phyloP scores from a whole-genome alignment of 2,113 vertebrate species.

The Holacanthus passer region DNA sequence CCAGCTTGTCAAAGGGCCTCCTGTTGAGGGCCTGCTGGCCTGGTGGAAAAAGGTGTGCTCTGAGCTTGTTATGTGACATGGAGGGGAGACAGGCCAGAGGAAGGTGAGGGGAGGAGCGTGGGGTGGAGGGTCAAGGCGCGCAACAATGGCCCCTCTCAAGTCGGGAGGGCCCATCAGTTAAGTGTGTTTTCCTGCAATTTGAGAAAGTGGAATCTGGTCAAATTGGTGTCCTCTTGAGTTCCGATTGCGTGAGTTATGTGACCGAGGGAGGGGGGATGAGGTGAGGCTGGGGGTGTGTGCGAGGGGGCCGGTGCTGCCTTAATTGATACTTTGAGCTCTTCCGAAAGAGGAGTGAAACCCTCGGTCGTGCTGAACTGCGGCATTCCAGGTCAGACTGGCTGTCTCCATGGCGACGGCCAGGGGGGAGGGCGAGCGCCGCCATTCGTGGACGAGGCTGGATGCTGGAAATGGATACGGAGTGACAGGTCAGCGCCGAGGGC shows the following conservation, averaged over 20 bases:
- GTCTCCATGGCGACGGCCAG: constrained; percentile 77
- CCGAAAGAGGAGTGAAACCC: constrained; percentile 63
- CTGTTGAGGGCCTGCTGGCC: constrained; percentile 66
- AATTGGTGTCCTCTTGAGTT: constrained; percentile 74
- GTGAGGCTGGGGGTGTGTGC: constrained; percentile 20
- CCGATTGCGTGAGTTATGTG: constrained; percentile 70
- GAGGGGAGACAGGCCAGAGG: constrained; percentile 70
- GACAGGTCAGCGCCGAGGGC: constrained; percentile 65
- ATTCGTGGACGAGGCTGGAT: constrained; percentile 49
- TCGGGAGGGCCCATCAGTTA: constrained; percentile 77
- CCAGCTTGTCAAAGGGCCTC: constrained; percentile 66
- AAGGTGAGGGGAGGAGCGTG: constrained; percentile 62
- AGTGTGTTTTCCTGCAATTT: constrained; percentile 82
- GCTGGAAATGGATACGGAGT: constrained; percentile 67
- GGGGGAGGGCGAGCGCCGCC: constrained; percentile 26
- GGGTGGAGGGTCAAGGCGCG: constrained; percentile 51
- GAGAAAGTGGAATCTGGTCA: constrained; percentile 82
- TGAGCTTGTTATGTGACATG: constrained; percentile 74
- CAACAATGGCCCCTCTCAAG: constrained; percentile 76
- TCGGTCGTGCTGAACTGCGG: constrained; percentile 71
- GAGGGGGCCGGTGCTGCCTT: constrained; percentile 54
- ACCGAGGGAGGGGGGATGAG: constrained; percentile 18
- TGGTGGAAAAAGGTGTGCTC: constrained; percentile 68
- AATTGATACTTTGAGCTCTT: constrained; percentile 83
- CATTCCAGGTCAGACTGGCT: constrained; percentile 90